Evolutionary conservation across 2,113 vertebrate genomes (phyloP).

Genomic region (Zeus faber): DNA sequence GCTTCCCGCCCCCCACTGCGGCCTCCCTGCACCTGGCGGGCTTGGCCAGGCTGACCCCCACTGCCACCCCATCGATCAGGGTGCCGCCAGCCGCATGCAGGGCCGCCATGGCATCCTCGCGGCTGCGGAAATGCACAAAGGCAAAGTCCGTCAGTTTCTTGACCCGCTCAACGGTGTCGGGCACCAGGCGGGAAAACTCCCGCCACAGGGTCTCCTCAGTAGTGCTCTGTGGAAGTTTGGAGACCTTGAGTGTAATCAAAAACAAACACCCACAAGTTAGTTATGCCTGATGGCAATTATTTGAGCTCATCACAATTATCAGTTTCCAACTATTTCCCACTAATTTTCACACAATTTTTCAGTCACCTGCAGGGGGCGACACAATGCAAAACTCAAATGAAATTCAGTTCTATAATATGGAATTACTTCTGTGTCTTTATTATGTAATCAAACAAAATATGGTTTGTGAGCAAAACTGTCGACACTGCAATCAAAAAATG

Average conservation of each 20-base stretch:
- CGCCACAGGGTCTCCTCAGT: constrained; percentile 85
- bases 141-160: constrained; percentile 95
- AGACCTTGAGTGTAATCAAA: constrained; percentile 55
- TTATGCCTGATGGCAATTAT: no score
- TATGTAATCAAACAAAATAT: no score
- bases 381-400: no score
- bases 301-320: no score
- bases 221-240: constrained; percentile 91
- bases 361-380: no score
- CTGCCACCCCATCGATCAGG: constrained; percentile 83
- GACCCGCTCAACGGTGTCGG: constrained; percentile 87
- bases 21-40: constrained; percentile 80
- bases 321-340: no score
- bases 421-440: no score
- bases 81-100: constrained; percentile 86
- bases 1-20: neutral
- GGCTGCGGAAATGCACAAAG: constrained; percentile 90
- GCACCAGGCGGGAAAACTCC: constrained; percentile 88
- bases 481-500: no score
- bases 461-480: no score
- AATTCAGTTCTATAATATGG: no score
- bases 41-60: constrained; percentile 91
- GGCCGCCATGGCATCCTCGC: constrained; percentile 85
- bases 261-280: neutral
- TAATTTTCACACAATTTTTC: no score